Percentiles rank a stretch among this genome's conserved stretches.
These are phyloP conservation scores for Trichonephila inaurata DNA, from an alignment of 1,140 invertebrate genomes.

Conservation along the genomic window DNA sequence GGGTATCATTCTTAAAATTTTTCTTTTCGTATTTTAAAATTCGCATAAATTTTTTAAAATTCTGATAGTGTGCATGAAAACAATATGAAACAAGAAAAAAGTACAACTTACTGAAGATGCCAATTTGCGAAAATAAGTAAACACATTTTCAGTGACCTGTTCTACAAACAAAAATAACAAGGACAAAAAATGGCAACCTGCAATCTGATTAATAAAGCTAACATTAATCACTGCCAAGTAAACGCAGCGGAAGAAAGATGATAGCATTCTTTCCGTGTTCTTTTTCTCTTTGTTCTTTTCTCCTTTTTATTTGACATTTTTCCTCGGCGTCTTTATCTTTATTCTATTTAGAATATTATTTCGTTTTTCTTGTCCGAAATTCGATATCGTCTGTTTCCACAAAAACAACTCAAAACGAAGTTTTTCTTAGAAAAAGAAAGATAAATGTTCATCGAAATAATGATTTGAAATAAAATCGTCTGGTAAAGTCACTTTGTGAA, in stretches of 20 bases:
- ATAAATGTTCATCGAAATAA: conserved; percentile 1
- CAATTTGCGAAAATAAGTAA: not conserved
- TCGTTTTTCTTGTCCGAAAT: conserved; percentile 26
- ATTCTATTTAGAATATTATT: conserved; percentile 48
- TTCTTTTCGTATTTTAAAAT: too few relatives aligned
- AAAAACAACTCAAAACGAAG: not conserved
- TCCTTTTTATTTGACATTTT: not conserved
- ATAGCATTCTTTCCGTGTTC: not conserved
- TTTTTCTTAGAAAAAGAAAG: conserved; percentile 6
- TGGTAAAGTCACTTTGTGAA: conserved; percentile 4
- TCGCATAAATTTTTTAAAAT: too few relatives aligned
- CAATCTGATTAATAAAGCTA: conserved; percentile 62
- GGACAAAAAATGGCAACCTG: not conserved
- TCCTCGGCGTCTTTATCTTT: not conserved
- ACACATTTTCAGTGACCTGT: not conserved
- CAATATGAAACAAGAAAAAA: too few relatives aligned
- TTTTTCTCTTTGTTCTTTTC: not conserved
- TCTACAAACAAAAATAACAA: not conserved
- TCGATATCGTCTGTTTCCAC: conserved; percentile 47
- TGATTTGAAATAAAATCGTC: conserved; percentile 50
- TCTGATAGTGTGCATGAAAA: too few relatives aligned
- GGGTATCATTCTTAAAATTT: too few relatives aligned
- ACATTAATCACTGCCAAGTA: conserved; percentile 63
- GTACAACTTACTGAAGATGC: not conserved
- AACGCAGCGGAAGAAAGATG: conserved; percentile 49